Evolutionary conservation across 2,797 vertebrate species (phyloP).

Genomic region (Protosalanx chinensis): DNA sequence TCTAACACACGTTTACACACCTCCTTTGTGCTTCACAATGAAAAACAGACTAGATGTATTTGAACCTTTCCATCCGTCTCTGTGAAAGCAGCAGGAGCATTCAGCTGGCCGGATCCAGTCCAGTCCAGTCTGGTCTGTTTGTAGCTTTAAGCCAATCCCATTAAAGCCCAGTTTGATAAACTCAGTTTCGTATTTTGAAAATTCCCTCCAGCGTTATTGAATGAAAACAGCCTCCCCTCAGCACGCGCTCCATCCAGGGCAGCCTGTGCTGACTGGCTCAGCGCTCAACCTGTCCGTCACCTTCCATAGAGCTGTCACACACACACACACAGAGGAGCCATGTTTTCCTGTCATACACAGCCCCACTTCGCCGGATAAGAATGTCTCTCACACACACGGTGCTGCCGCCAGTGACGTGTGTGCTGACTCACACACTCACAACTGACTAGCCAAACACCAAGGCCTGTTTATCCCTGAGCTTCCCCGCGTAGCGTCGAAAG

Average conservation of each 20-base stretch:
- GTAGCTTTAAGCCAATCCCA: constrained; percentile 15
- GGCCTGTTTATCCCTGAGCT: constrained; percentile 54
- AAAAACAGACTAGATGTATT: neutral
- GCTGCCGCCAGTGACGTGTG: neutral
- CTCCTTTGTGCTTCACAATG: neutral
- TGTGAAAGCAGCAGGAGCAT: constrained; percentile 14
- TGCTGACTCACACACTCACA: constrained; percentile 40
- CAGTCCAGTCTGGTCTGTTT: constrained; percentile 5
- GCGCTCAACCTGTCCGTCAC: constrained; percentile 52
- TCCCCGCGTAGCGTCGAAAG: constrained; percentile 26
- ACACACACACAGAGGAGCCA: constrained; percentile 49
- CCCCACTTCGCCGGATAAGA: constrained; percentile 38
- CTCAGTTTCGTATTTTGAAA: constrained; percentile 30
- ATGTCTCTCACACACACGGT: constrained; percentile 18
- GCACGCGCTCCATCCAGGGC: neutral
- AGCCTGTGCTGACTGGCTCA: neutral
- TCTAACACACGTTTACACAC: neutral
- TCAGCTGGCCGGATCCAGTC: neutral
- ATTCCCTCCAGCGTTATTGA: constrained; percentile 31
- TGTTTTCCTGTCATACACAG: constrained; percentile 70
- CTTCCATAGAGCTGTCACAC: constrained; percentile 48
- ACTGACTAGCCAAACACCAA: constrained; percentile 65
- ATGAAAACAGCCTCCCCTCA: constrained; percentile 34
- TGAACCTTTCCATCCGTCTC: constrained; percentile 16
- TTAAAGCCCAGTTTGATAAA: constrained; percentile 32